Percentiles rank a stretch among this genome's conserved stretches.
Evolutionary conservation across 2,888 invertebrate species (phyloP).

Genomic region (Polylopha cassiicola): DNA sequence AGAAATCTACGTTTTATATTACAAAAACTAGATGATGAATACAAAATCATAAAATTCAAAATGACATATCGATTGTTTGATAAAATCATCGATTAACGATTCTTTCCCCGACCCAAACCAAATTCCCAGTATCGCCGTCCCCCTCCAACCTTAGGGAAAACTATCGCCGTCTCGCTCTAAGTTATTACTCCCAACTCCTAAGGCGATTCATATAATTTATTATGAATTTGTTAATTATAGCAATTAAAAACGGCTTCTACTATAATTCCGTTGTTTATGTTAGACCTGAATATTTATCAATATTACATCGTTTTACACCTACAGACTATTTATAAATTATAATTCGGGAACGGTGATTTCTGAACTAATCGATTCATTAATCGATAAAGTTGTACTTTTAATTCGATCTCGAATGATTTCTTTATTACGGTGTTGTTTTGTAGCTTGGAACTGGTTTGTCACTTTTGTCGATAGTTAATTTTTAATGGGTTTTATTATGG

Average conservation of each 20-base stretch:
- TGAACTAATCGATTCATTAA: slow-evolving; percentile 52
- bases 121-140: slow-evolving; percentile 19
- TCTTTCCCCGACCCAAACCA: slow-evolving; percentile 19
- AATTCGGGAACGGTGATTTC: slow-evolving; percentile 44
- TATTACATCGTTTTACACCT: slow-evolving; percentile 21
- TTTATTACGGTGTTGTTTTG: no score
- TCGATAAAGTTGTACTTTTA: slow-evolving; percentile 28
- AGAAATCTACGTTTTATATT: no score
- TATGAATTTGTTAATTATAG: slow-evolving; percentile 26
- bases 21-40: slow-evolving; percentile 1
- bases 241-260: slow-evolving; percentile 26
- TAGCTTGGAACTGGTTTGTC: no score
- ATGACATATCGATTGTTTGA: slow-evolving; percentile 27
- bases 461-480: no score
- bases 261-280: slow-evolving; percentile 24
- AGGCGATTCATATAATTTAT: slow-evolving; percentile 26
- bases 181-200: slow-evolving; percentile 22
- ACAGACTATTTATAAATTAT: slow-evolving; percentile 24
- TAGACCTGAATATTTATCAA: slow-evolving; percentile 23
- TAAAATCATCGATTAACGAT: slow-evolving; percentile 26
- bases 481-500: no score
- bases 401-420: slow-evolving; percentile 21
- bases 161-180: slow-evolving; percentile 18
- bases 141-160: slow-evolving; percentile 6
- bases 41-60: slow-evolving; percentile 3